phyloP scores from a whole-genome alignment of 2,888 invertebrate genomes.

The Euzophera pinguis region DNA sequence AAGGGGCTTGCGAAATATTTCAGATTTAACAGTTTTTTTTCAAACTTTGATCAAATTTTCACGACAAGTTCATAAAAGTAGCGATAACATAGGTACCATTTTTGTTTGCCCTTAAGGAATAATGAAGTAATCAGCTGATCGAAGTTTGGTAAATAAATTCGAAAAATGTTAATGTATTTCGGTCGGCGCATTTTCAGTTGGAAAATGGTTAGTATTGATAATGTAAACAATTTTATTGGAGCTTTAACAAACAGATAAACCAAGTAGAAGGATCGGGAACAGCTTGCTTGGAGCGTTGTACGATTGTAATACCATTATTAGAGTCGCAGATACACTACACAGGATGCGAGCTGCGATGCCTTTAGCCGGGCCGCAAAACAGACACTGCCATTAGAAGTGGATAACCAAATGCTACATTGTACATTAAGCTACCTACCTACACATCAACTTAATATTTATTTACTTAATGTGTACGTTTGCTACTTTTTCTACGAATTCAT shows the following conservation, averaged over 20 bases:
- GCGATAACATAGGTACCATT: too few species aligned
- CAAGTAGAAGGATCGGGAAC: too few species aligned
- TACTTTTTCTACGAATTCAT: background rate
- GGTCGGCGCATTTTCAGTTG: too few species aligned
- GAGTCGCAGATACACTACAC: background rate
- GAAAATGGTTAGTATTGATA: too few species aligned
- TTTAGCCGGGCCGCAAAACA: background rate
- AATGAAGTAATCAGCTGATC: too few species aligned
- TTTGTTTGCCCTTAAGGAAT: too few species aligned
- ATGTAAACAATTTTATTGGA: too few species aligned
- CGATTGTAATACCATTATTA: background rate
- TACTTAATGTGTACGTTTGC: background rate
- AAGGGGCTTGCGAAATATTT: background rate
- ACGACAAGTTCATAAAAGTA: too few species aligned
- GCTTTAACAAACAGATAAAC: too few species aligned
- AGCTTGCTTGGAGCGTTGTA: background rate
- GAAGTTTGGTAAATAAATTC: too few species aligned
- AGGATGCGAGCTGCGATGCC: background rate
- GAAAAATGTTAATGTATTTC: too few species aligned
- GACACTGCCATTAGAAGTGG: background rate
- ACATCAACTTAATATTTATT: conserved; percentile 13
- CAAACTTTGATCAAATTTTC: too few species aligned
- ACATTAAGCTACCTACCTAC: conserved; percentile 18
- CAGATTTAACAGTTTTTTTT: background rate
- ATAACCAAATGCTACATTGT: background rate